Base-by-base conservation (phyloP, 1,140 invertebrate genomes). In the Radopholus similis region DNA sequence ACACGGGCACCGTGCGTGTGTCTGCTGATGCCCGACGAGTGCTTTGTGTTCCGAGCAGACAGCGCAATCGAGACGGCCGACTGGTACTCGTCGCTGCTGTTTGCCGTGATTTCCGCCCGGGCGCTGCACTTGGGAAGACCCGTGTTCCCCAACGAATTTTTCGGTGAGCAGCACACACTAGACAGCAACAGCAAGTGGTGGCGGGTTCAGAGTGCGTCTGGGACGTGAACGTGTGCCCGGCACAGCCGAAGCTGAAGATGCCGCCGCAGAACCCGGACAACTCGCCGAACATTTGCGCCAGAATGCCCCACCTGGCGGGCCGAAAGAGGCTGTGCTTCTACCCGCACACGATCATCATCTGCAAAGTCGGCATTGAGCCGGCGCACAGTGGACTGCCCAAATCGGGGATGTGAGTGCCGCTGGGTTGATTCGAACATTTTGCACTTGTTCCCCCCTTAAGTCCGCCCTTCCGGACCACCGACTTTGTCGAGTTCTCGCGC, bases 121-220 rank as follows among this genome's bases (percentile, higher is more conserved):
- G 69, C 69, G n/a, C 42, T 70, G 18, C 34, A 51, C 54, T 44
- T 71, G 8, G 69, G 69, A 18, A 34, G 69, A 5, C 69, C 69
- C n/a, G 69, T 71, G 13, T 57, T 71, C 23, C 13, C 68, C 21
- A 60, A 63, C 51, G 69, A 71, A 47, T 71, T 71, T 57, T 71
- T 71, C 44, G 69, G 65, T 67, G 9, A 28, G 26, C 5, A n/a
- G n/a, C n/a, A n/a, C n/a, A n/a, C n/a, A n/a, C n/a, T n/a, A n/a
- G n/a, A n/a, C n/a, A n/a, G n/a, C n/a, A n/a, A n/a, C n/a, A n/a
- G n/a, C n/a, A n/a, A n/a, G n/a, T n/a, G n/a, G n/a, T n/a, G n/a
- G n/a, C n/a, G n/a, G n/a, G n/a, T 47, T 38, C 38, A 67, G 65
- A 71, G 37, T 71, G 21, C 44, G 57, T 55, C 30, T 62, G 66